Evolutionary conservation across 2,797 vertebrate genomes (phyloP), one percentile per base, ranked within the genome.

Genomic region (Acanthurus lineatus): DNA sequence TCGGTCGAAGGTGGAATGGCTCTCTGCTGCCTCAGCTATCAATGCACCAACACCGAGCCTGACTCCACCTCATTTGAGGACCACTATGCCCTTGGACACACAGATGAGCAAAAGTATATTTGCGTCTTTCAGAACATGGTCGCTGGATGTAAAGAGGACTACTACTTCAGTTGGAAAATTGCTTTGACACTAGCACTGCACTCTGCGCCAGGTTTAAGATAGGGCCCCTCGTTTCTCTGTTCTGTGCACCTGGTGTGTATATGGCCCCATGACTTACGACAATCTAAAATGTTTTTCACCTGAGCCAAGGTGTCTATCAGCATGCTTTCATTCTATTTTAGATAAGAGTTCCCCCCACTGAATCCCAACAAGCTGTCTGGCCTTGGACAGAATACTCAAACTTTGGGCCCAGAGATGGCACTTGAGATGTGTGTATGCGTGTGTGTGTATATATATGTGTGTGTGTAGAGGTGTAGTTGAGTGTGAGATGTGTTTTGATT

Each of bases 341-440:
- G 84, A 89, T 86, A 81, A 78, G 61, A 74, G 11, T 56, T 56
- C 45, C 20, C 10, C 35, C 16, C 59, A 1, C 82, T 70, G 84
- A 88, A 91, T 91, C 69, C 75, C 69, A 91, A 90, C 75, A 52
- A 84, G 87, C 72, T 47, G 62, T 15, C 82, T 83, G 89, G 83
- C 85, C 85, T 85, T 86, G 90, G 79, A 85, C 77, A 65, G 70
- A 90, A 79, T 72, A 56, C 71, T 76, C 57, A 71, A 82, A 82
- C 69, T 75, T 38, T 53, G 53, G 87, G 73, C 44, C 16, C 22
- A 49, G 75, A 76, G 64, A 85, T 65, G 63, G 53, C 45, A 62
- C 57, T 75, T 35, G 40, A 82, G 73, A 58, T 84, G 35, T 54
- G 28, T 49, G 47, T 57, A 32, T 72, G 47, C 7, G 32, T 35